phyloP scores from a whole-genome alignment of 64 coral and sea anemone genomes.

The Stichodactyla mertensii region DNA sequence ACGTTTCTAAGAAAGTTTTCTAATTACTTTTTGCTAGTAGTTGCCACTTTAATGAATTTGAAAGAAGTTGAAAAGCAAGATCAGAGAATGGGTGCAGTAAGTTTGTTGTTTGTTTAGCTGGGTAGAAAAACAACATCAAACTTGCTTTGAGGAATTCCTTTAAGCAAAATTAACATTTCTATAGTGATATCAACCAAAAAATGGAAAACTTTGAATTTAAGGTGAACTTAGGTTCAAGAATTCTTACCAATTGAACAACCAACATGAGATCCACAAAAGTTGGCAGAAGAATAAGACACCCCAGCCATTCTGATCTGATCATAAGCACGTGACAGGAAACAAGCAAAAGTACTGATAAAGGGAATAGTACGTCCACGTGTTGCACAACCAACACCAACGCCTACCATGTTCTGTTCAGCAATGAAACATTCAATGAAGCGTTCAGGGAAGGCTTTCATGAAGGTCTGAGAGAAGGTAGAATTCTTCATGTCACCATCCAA shows the following conservation, averaged over 20 bases:
- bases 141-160: too few species aligned
- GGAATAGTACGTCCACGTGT: conserved; percentile 83
- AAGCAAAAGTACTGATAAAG: conserved; percentile 90
- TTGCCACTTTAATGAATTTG: too few species aligned
- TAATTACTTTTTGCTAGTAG: too few species aligned
- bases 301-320: conserved; percentile 95
- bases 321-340: conserved; percentile 80
- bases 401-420: conserved; percentile 94
- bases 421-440: conserved; percentile 93
- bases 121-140: too few species aligned
- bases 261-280: conserved; percentile 95
- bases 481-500: conserved; percentile 94
- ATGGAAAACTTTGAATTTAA: neutral
- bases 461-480: conserved; percentile 74
- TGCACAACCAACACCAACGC: conserved; percentile 85
- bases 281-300: conserved; percentile 74
- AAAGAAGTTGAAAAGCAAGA: too few species aligned
- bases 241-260: conserved; percentile 89
- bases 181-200: too few species aligned
- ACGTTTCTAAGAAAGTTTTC: too few species aligned
- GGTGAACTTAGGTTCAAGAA: neutral
- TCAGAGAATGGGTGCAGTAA: too few species aligned
- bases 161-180: too few species aligned
- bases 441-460: conserved; percentile 62
- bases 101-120: too few species aligned